phyloP scores from a whole-genome alignment of 1,140 invertebrate species.

The Tigriopus japonicus region DNA sequence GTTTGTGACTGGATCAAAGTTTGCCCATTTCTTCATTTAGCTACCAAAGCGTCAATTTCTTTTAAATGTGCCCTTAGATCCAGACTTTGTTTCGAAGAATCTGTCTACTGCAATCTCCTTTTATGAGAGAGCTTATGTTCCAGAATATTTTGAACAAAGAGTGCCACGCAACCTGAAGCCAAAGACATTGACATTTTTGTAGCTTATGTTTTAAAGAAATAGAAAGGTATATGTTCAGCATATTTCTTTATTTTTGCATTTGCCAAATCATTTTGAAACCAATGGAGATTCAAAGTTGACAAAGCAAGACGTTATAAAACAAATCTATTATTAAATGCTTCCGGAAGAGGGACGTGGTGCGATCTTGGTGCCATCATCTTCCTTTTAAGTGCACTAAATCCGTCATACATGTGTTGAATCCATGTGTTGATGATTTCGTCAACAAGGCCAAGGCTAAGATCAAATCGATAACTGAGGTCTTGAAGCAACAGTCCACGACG shows the following conservation, averaged over 20 bases:
- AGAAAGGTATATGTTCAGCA: not conserved
- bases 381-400: not conserved
- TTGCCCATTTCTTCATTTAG: not conserved
- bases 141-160: not conserved
- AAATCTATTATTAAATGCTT: not conserved
- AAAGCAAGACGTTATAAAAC: not conserved
- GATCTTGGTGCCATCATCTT: not conserved
- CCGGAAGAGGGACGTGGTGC: not conserved
- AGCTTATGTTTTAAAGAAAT: not conserved
- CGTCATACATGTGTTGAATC: not conserved
- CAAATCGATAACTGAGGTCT: not conserved
- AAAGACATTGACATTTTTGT: not conserved
- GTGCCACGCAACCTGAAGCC: too few relatives aligned
- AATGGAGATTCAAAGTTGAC: not conserved
- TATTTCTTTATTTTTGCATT: not conserved
- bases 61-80: not conserved
- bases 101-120: not conserved
- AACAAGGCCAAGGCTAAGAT: not conserved
- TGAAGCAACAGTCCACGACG: not conserved
- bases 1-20: not conserved
- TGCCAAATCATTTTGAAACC: not conserved
- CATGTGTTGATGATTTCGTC: not conserved
- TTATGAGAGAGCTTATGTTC: not conserved
- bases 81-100: not conserved
- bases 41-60: not conserved